phyloP scores from a whole-genome alignment of 2,888 invertebrate genomes.

The Sympetrum striolatum region DNA sequence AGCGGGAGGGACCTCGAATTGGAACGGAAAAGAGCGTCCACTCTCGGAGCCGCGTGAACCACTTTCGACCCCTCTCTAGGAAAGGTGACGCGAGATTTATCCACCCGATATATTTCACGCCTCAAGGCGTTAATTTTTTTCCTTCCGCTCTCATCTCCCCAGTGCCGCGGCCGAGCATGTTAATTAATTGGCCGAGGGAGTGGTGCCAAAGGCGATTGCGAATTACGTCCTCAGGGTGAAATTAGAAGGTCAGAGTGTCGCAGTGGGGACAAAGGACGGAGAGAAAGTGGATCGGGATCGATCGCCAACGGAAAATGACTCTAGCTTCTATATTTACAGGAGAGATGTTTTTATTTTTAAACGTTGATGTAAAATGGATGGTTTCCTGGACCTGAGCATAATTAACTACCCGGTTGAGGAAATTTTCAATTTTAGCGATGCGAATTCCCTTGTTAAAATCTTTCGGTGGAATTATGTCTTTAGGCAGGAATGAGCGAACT shows the following conservation, averaged over 20 bases:
- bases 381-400: too few species aligned
- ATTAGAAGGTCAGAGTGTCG: not conserved
- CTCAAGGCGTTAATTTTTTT: not conserved
- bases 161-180: slow-evolving; percentile 1
- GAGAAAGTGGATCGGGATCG: not conserved
- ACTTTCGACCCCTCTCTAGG: not conserved
- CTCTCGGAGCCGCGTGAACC: not conserved
- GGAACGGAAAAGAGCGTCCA: not conserved
- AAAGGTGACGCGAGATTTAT: not conserved
- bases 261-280: not conserved
- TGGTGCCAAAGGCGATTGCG: slow-evolving; percentile 16
- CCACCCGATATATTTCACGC: not conserved
- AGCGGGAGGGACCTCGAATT: not conserved
- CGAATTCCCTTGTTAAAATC: too few species aligned
- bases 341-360: too few species aligned
- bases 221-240: not conserved
- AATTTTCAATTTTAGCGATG: too few species aligned
- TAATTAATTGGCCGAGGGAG: slow-evolving; percentile 1
- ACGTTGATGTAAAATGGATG: too few species aligned
- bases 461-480: too few species aligned
- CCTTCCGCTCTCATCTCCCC: not conserved
- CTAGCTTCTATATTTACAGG: not conserved
- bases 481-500: too few species aligned
- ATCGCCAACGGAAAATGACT: not conserved
- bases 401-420: too few species aligned